These are phyloP conservation scores for Ricordea florida DNA, from an alignment of 92 coral and sea anemone genomes.

Conservation along the genomic window DNA sequence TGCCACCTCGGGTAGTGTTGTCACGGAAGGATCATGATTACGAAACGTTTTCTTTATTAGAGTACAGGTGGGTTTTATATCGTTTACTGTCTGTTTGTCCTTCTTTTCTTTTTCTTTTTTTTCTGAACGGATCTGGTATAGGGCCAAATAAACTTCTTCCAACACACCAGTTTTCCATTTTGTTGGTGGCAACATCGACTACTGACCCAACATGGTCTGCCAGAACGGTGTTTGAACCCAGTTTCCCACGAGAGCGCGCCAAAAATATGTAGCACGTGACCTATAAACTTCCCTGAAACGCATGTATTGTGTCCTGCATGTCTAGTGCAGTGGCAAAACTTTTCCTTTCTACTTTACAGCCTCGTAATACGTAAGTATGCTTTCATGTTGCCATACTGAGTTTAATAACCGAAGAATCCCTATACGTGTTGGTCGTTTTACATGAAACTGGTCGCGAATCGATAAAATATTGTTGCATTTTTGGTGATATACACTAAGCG, in stretches of 20 bases:
- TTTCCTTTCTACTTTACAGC: constrained; percentile 74
- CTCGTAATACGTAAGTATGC: constrained; percentile 84
- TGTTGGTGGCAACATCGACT: no score
- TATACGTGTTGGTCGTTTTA: background rate
- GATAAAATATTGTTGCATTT: constrained; percentile 45
- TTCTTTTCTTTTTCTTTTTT: no score
- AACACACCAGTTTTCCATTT: no score
- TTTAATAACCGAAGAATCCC: no score
- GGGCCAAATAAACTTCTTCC: no score
- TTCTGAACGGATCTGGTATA: no score
- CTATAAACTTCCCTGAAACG: constrained; percentile 78
- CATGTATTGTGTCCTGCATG: constrained; percentile 98
- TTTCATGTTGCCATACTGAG: background rate
- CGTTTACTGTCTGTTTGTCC: no score
- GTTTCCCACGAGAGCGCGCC: constrained; percentile 88
- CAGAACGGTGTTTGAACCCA: constrained; percentile 70
- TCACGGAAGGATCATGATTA: no score
- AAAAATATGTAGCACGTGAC: constrained; percentile 91
- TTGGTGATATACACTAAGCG: constrained; percentile 31
- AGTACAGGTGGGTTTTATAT: no score
- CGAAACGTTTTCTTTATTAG: no score
- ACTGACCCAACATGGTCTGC: no score
- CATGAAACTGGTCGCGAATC: constrained; percentile 19
- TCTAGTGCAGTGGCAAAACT: constrained; percentile 72
- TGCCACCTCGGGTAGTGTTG: no score